Evolutionary conservation across 2,888 invertebrate genomes (phyloP).

Genomic region (Oeneis ivallda): DNA sequence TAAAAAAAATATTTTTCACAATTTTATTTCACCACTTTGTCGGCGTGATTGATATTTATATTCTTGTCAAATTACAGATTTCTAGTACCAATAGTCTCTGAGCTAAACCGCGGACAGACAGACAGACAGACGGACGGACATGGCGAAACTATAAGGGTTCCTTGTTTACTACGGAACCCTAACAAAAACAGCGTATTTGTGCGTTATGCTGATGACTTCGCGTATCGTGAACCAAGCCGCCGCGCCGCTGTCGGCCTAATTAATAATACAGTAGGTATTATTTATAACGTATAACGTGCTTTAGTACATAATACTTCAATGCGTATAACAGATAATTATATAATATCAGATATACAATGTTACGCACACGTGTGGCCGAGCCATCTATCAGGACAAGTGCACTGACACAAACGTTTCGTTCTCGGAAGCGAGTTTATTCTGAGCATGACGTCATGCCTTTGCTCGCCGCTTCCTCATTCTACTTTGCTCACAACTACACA

Average conservation of each 20-base stretch:
- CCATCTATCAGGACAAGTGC: slow-evolving; percentile 66
- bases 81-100: no score
- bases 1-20: no score
- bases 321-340: slow-evolving; percentile 14
- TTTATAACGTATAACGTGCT: no score
- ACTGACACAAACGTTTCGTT: slow-evolving; percentile 68
- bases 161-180: no score
- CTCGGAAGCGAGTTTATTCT: slow-evolving; percentile 75
- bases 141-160: no score
- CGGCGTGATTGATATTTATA: no score
- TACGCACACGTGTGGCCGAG: slow-evolving; percentile 61
- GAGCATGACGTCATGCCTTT: slow-evolving; percentile 66
- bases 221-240: not conserved
- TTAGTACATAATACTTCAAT: not conserved
- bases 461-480: slow-evolving; percentile 36
- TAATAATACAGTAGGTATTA: not conserved
- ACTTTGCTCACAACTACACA: slow-evolving; percentile 26
- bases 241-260: not conserved
- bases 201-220: not conserved
- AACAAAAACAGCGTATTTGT: not conserved
- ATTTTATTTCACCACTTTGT: no score
- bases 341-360: slow-evolving; percentile 41
- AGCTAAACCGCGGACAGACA: no score
- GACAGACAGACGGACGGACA: no score
- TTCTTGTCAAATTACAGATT: no score